Evolutionary conservation across 1,140 invertebrate species (phyloP).

Genomic region (Cepaea nemoralis): DNA sequence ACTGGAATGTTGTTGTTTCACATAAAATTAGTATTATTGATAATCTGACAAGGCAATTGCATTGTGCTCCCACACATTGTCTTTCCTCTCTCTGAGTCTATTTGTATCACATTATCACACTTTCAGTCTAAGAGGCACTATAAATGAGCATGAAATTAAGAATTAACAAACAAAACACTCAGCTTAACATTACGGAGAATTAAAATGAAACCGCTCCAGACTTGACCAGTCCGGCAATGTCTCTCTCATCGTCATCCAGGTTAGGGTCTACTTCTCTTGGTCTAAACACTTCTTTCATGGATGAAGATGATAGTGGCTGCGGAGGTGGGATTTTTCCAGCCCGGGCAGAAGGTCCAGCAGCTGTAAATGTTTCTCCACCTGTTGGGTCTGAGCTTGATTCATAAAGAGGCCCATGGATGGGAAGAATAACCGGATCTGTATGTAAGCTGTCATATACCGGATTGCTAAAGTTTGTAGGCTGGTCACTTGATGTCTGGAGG

Average conservation of each 20-base stretch:
- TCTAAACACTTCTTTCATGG: background rate
- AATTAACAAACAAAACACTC: too few relatives aligned
- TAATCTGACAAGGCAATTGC: too few relatives aligned
- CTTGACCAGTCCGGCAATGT: slow-evolving; percentile 32
- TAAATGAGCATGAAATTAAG: too few relatives aligned
- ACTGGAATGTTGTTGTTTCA: too few relatives aligned
- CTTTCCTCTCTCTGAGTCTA: too few relatives aligned
- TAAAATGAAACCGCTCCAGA: too few relatives aligned
- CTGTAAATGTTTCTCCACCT: background rate
- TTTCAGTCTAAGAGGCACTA: too few relatives aligned
- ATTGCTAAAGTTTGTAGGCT: slow-evolving; percentile 91
- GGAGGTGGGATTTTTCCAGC: background rate
- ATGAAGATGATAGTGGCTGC: background rate
- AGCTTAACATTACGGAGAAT: too few relatives aligned
- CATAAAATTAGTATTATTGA: too few relatives aligned
- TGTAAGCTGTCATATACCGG: slow-evolving; percentile 91
- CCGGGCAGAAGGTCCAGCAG: background rate
- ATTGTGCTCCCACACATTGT: too few relatives aligned
- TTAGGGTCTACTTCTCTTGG: slow-evolving; percentile 29
- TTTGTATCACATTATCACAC: too few relatives aligned
- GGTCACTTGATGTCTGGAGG: slow-evolving; percentile 71
- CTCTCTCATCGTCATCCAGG: slow-evolving; percentile 36
- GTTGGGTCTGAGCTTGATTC: slow-evolving; percentile 39
- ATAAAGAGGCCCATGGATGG: slow-evolving; percentile 26
- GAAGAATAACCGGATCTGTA: slow-evolving; percentile 39